Evolutionary conservation across 2,113 vertebrate genomes (phyloP), one percentile per base, ranked within the genome.

Genomic region (Phalacrocorax pelagicus): DNA sequence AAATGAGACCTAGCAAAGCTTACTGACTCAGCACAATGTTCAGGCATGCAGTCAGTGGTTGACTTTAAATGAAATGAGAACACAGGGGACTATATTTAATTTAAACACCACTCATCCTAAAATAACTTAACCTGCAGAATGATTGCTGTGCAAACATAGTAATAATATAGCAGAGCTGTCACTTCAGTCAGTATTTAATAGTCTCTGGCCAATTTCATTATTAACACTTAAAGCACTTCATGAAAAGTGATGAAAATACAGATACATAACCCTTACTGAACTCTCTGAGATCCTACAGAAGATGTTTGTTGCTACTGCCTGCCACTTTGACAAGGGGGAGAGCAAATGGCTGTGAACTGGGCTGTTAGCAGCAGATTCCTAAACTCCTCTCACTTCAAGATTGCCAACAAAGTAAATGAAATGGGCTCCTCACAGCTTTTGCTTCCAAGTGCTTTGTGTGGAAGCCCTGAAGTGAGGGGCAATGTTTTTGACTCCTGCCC

Each of bases 31-130:
- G 71, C 79, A 80, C n/a, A 52, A 38, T 59, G 46, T 94, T 90
- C 46, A 78, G 47, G 42, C 63, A 38, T 83, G 66, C 42, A 63
- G 70, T 34, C 73, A 86, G 72, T 86, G 52, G 73, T 32, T 94
- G 81, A 74, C 47, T 90, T 92, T 66, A 97, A 95, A 90, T 94
- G 81, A 95, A 94, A 92, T 36, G 91, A 94, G 89, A 91, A 59
- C 93, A 90, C 78, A 87, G 49, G 91, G 84, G 95, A 95, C 92
- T 95, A 62, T 79, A 63, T 87, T 91, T 95, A 95, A 96, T 92
- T 96, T 97, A 94, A 96, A 93, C 92, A 96, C 73, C n/a, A 86
- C 81, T 96, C 89, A 91, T 92, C 87, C 81, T 94, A 96, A 95
- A 97, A 92, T 94, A 94, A 96, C 90, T 92, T 93, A 96, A 94